Base-by-base conservation (phyloP, 2,797 vertebrate genomes). In the Synaphobranchus kaupii region DNA sequence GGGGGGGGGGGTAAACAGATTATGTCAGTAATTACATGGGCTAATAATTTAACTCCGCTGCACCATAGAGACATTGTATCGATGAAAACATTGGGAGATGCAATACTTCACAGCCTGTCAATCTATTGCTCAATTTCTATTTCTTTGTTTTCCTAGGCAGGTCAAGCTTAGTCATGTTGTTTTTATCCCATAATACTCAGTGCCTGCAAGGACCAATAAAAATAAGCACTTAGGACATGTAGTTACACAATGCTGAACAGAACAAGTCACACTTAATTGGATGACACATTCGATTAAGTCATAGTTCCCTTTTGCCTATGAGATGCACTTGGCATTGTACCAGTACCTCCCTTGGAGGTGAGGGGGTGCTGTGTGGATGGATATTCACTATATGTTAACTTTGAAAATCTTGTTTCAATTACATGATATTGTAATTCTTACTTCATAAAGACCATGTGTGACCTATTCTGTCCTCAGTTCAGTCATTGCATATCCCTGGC, bases 1-100 rank as follows among this genome's bases (percentile, higher is more conserved):
- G 63, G 63, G n/a, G n/a, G 25, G 22, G 66, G 66, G 66, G 66
- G 20, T 20, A 25, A 1, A 50, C 48, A 83, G 28, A 80, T 86
- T 56, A 83, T 63, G 56, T 82, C 78, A 66, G 20, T 31, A n/a
- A 12, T 81, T 80, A 82, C 56, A 9, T 83, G 50, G 68, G 73
- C n/a, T 54, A 39, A 48, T 71, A 81, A 87, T 66, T 58, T 25
- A 58, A 68, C 39, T 15, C 66, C 58, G 84, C 84, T 84, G 54
- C 54, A 63, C 15, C 17, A 28, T n/a, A 39, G 15, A 60, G 7
- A 22, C n/a, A 15, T 5, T 60, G 34, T 63, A 56, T 34, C 31
- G 22, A 60, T 22, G 17, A 25, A 3, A 60, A 44, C 83, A 84
- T n/a, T 22, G 17, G 28, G 66, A 31, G 20, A 60, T 58, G 17